Evolutionary conservation across 2,888 invertebrate genomes (phyloP).

Genomic region (Sminthurinus aureus): DNA sequence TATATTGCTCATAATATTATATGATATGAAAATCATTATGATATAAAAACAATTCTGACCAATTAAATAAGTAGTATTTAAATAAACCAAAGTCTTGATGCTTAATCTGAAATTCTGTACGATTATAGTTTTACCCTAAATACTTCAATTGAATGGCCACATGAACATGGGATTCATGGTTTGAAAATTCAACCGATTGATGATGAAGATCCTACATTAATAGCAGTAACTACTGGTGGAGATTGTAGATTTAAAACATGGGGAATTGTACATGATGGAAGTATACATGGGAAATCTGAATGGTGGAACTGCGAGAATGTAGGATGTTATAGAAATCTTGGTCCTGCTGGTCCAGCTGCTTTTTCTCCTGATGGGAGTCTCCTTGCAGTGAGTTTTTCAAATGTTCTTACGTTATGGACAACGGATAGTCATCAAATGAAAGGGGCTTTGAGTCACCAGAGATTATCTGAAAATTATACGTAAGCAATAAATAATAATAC

Average conservation of each 20-base stretch:
- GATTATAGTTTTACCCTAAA: conserved; percentile 72
- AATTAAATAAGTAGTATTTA: background rate
- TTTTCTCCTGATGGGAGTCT: conserved; percentile 82
- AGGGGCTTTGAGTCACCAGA: conserved; percentile 67
- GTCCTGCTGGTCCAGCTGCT: conserved; percentile 67
- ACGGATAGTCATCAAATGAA: conserved; percentile 70
- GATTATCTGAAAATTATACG: conserved; percentile 62
- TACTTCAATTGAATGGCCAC: conserved; percentile 77
- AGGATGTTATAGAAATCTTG: conserved; percentile 70
- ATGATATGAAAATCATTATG: too few relatives aligned
- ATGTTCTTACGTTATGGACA: conserved; percentile 75
- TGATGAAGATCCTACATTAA: conserved; percentile 62
- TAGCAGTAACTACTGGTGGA: conserved; percentile 72
- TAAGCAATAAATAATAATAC: background rate
- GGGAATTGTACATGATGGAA: conserved; percentile 69
- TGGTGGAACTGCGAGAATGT: conserved; percentile 74
- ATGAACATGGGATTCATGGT: conserved; percentile 70
- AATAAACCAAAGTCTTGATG: background rate
- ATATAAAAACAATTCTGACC: too few relatives aligned
- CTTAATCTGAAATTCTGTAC: background rate
- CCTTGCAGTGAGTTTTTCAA: conserved; percentile 74
- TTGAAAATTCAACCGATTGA: conserved; percentile 70
- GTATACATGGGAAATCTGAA: conserved; percentile 68
- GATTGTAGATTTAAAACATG: conserved; percentile 78
- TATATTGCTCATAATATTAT: too few relatives aligned